Conservation (phyloP, 2,888 invertebrate genomes). For the Hedychridium roseum region DNA sequence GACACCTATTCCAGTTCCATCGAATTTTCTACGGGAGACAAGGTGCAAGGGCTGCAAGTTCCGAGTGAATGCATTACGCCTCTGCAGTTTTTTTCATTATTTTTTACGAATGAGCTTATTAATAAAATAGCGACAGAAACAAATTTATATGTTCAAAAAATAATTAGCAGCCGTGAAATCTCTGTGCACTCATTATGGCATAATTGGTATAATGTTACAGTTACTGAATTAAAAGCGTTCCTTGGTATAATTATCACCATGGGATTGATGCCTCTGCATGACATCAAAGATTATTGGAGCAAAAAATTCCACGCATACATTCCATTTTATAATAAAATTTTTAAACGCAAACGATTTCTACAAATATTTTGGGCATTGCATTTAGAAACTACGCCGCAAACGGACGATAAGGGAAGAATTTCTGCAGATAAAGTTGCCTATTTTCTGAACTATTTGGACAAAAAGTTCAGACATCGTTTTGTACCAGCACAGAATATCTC, state of each 20-base stretch:
- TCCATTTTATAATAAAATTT: constrained; percentile 11
- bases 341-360: constrained; percentile 10
- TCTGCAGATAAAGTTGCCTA: constrained; percentile 6
- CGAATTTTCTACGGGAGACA: constrained; percentile 13
- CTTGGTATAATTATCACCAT: constrained; percentile 7
- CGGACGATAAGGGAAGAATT: constrained; percentile 6
- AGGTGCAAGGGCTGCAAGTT: constrained; percentile 11
- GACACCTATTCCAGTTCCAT: constrained; percentile 7
- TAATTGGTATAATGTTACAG: constrained; percentile 10
- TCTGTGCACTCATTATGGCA: constrained; percentile 14
- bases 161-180: constrained; percentile 10
- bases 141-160: constrained; percentile 14
- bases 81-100: constrained; percentile 15
- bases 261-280: constrained; percentile 13
- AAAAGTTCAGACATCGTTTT: neutral
- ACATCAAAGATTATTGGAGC: constrained; percentile 12
- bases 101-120: constrained; percentile 18
- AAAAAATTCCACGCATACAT: constrained; percentile 3
- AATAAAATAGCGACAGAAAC: constrained; percentile 15
- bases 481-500: too few species aligned
- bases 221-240: too few species aligned
- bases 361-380: constrained; percentile 15
- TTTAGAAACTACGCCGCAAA: constrained; percentile 5
- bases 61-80: constrained; percentile 9
- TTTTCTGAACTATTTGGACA: constrained; percentile 6